Conservation (phyloP, 2,113 vertebrate genomes). For the Cyanistes caeruleus region DNA sequence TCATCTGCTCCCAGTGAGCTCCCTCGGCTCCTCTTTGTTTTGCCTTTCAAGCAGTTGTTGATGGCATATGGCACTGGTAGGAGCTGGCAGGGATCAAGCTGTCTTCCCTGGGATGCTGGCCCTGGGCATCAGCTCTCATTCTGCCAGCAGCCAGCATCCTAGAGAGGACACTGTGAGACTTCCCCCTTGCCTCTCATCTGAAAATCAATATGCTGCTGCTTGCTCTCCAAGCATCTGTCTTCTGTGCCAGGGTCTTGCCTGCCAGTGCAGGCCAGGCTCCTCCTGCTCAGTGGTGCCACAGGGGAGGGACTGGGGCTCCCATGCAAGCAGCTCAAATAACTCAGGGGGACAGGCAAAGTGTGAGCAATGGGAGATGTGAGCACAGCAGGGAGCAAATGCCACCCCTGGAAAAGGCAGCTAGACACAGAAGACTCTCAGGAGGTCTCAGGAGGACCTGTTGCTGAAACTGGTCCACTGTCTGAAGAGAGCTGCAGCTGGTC, state of each 20-base stretch:
- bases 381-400: not conserved
- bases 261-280: rapidly evolving
- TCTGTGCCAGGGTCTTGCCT: not conserved
- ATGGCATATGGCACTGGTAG: not conserved
- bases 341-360: not conserved
- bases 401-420: not conserved
- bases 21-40: not conserved
- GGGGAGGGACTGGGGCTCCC: too few species aligned
- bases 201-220: not conserved
- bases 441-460: not conserved
- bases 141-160: not conserved
- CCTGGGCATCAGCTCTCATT: not conserved
- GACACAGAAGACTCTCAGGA: not conserved
- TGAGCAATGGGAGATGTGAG: not conserved
- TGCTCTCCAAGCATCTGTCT: not conserved
- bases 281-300: rapidly evolving
- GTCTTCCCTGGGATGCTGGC: not conserved
- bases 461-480: not conserved
- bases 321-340: not conserved
- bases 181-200: not conserved
- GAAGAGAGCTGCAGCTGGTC: not conserved
- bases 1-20: not conserved
- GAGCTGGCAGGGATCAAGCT: not conserved
- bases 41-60: not conserved
- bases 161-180: not conserved